Evolutionary conservation across 1,140 invertebrate species (phyloP).

Genomic region (Galendromus occidentalis): DNA sequence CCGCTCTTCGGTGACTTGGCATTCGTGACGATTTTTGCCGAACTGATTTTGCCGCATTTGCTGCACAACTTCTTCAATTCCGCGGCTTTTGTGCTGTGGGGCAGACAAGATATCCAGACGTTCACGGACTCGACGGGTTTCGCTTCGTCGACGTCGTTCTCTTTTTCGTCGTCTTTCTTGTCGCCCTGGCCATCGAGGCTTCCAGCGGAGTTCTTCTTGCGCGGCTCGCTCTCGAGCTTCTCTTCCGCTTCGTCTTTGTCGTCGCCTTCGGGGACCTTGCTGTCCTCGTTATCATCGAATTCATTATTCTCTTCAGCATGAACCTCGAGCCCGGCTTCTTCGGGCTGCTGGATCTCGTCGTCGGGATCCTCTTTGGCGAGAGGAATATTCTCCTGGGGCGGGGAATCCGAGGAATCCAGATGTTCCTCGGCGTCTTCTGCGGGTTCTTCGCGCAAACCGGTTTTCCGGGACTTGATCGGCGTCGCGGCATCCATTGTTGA

Average conservation of each 20-base stretch:
- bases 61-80: slow-evolving; percentile 77
- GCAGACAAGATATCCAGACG: slow-evolving; percentile 78
- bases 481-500: no score
- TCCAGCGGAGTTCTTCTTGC: slow-evolving; percentile 19
- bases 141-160: background rate
- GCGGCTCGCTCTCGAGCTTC: slow-evolving; percentile 20
- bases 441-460: slow-evolving; percentile 5
- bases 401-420: background rate
- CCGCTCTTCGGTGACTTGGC: slow-evolving; percentile 66
- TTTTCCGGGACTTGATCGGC: background rate
- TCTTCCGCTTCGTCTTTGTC: slow-evolving; percentile 13
- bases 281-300: background rate
- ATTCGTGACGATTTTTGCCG: slow-evolving; percentile 84
- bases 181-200: background rate
- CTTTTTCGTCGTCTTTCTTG: slow-evolving; percentile 9
- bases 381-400: slow-evolving; percentile 13
- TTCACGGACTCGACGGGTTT: slow-evolving; percentile 30
- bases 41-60: slow-evolving; percentile 66
- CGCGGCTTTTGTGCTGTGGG: slow-evolving; percentile 64
- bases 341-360: background rate
- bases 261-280: background rate
- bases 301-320: slow-evolving; percentile 9
- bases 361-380: slow-evolving; percentile 12
- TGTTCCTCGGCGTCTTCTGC: slow-evolving; percentile 14
- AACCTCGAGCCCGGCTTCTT: slow-evolving; percentile 7